Evolutionary conservation across 2,797 vertebrate species (phyloP), one percentile per base, ranked within the genome.

Genomic region (Cuculus canorus): DNA sequence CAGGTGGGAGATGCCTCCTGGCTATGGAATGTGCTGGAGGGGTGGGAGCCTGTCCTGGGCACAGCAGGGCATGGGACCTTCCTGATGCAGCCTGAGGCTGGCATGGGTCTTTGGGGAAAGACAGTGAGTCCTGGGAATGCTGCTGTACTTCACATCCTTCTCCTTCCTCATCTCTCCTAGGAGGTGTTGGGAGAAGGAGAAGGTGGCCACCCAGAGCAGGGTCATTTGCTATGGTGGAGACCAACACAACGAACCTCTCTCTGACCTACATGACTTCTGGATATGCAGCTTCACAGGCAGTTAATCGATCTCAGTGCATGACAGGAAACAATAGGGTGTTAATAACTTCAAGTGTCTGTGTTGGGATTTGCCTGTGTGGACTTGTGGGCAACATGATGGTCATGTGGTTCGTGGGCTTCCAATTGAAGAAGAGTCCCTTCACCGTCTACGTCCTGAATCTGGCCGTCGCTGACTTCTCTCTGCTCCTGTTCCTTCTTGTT

Each of bases 401-500:
- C 5, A 2, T 47, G 64, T 17, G 17, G 23, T 33, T 47, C 32
- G 16, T 66, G 64, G 32, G 23, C 71, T 97, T 95, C 77, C 96
- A 95, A 28, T 89, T 96, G 76, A 92, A 93, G 37, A 94, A 90
- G 30, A 97, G 79, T 5, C 91, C 93, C 32, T 47, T 81, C 53
- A 53, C 77, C 5, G 87, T 97, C 32, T 97, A 97, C 24, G 90
- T 97, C 69, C 91, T 96, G 24, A 97, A 98, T 79, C 28, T 97
- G 88, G 93, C 96, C 2, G 2, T 96, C 0, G 93, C 97, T 0
- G 97, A 98, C 86, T 88, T 93, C 70, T 94, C 79, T 1, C 48
- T 97, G 28, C 91, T 97, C 19, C 89, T 97, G 11, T 52, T 35
- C 27, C 73, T 96, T 10, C 87, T 95, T 6, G 76, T 93, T n/a